Base-by-base conservation (phyloP, 2,113 vertebrate genomes). In the Casuarius casuarius region DNA sequence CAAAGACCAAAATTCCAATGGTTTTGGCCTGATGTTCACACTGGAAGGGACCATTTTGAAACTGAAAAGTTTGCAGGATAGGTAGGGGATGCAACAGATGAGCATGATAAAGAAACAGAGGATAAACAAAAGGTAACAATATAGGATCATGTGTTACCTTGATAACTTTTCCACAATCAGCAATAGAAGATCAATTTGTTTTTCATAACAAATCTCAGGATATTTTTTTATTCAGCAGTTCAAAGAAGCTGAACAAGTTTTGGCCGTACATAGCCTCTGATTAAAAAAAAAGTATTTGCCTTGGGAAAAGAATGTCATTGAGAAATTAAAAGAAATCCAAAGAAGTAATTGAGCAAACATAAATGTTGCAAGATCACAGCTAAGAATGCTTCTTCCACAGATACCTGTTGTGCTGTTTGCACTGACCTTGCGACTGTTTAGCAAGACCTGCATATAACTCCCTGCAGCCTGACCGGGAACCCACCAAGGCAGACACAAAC, bases 401-500 rank as follows among this genome's bases (percentile, higher is more conserved):
- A 28, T 54, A 23, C 14, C 48, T 14, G 19, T 21, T 1, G 1
- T 31, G 28, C 48, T 79, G 52, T 54, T 88, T 74, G 59, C 75
- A 77, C 13, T n/a, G 65, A 6, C 40, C 18, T 54, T 46, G 33
- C 12, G 35, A 49, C 20, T 52, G 63, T 23, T 26, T 38, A 19
- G 22, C n/a, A 72, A 48, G 58, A 76, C 21, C 10, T 51, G 51
- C 46, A 2, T 3, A 11, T 71, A 58, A 5, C 18, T 62, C 23
- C 31, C 62, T 52, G 49, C n/a, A 74, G 10, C 62, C 56, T 25
- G 12, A 73, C 72, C 31, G 56, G 62, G 42, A 85, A 52, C 42
- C 51, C 86, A 78, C 29, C 2, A 2, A n/a, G n/a, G 71, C 5
- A 82, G 35, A 49, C 38, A 16, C 0, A 1, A 54, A 46, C 63